Conservation (phyloP, 2,113 vertebrate species). For the Prunella fulvescens region DNA sequence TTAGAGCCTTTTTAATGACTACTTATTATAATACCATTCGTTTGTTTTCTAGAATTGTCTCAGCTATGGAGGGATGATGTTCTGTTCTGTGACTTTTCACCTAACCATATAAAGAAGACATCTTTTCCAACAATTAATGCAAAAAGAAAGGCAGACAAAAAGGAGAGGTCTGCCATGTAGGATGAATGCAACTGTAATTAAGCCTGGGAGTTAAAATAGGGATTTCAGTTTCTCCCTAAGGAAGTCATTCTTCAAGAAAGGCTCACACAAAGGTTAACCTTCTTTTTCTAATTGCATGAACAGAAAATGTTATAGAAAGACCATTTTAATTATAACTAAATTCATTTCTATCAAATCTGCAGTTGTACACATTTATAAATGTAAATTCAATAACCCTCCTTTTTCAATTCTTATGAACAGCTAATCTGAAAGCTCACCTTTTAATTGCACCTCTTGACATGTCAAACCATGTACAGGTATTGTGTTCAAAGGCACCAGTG, state of each 20-base stretch:
- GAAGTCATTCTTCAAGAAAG: constrained; percentile 22
- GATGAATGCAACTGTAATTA: not conserved
- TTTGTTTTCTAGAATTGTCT: not conserved
- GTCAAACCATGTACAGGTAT: not conserved
- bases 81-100: not conserved
- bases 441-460: constrained; percentile 38
- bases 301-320: constrained; percentile 13
- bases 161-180: not conserved
- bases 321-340: constrained; percentile 54
- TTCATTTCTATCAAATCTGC: constrained; percentile 29
- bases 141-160: not conserved
- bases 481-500: constrained; percentile 1
- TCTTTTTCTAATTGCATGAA: constrained; percentile 36
- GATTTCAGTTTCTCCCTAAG: not conserved
- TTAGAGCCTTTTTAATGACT: not conserved
- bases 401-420: constrained; percentile 19
- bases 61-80: not conserved
- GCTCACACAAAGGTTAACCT: not conserved
- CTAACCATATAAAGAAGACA: not conserved
- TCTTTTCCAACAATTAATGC: not conserved
- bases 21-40: not conserved
- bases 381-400: constrained; percentile 43
- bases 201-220: constrained; percentile 3
- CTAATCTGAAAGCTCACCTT: constrained; percentile 45
- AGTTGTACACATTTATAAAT: constrained; percentile 21